Base-by-base conservation (phyloP, 2,888 invertebrate genomes). In the Agrochola circellaris region DNA sequence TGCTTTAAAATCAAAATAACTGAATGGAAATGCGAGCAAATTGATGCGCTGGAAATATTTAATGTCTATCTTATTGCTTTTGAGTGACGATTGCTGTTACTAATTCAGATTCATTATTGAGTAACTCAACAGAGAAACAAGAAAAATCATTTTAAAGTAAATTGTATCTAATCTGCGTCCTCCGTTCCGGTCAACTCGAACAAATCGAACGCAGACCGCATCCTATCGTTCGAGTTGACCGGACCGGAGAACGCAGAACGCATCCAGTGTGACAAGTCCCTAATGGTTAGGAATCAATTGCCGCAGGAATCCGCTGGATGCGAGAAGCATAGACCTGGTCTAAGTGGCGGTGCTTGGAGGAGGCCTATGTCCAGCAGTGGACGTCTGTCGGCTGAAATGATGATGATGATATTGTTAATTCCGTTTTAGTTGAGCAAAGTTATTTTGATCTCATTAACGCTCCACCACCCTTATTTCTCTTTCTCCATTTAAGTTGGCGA, bases 61-160 rank as follows among this genome's bases (percentile, higher is more conserved):
- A 11, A 48, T 17, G 7, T 4, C 9, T 20, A 20, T 7, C 7
- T 26, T 66, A 45, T 34, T 61, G 17, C 17, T n/a, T 42, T 54
- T 34, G 45, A 73, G 45, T 45, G 30, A 13, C 13, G 17, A 34
- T 15, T 73, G n/a, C 6, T 34, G 42, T 34, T 34, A 30, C 30
- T 61, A n/a, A 73, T 48, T 58, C 20, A 9, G 8, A 56, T 23
- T 30, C 0, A n/a, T 51, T 51, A 30, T 42, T 38, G 8, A 61
- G 20, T 23, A 17, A 30, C 7, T 34, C 20, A n/a, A 60, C 58
- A 60, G 26, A 58, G 26, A n/a, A 38, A 65, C 58, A 76, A 60
- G 48, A 60, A 58, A 75, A 60, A 20, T 8, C 23, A 70, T 13
- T 79, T 58, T 20, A 42, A 34, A 51, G 20, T 17, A 15, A 60